These are phyloP conservation scores for Ceratothoa steindachneri DNA, from an alignment of 2,888 invertebrate genomes.

Conservation along the genomic window DNA sequence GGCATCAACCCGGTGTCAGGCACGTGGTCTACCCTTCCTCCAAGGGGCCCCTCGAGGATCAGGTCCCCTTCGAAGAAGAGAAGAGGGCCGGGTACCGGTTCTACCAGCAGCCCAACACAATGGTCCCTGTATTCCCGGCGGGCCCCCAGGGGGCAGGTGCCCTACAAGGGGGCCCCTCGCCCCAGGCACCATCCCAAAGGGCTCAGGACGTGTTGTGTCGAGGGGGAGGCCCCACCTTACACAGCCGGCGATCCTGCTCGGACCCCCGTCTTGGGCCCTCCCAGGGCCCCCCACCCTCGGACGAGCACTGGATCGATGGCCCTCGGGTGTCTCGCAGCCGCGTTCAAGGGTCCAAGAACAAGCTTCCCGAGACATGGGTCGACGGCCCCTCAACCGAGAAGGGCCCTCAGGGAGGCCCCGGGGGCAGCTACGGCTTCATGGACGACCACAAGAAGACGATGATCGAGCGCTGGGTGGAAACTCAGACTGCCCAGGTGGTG, in stretches of 20 bases:
- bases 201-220: neutral
- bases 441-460: conserved; percentile 87
- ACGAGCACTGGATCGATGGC: conserved; percentile 96
- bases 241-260: no score
- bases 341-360: conserved; percentile 67
- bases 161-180: conserved; percentile 21
- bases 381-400: conserved; percentile 67
- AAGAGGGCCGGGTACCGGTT: conserved; percentile 34
- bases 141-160: conserved; percentile 24
- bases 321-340: conserved; percentile 64
- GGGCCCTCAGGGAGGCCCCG: conserved; percentile 39
- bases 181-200: no score
- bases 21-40: conserved; percentile 25
- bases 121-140: conserved; percentile 17
- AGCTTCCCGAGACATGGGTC: conserved; percentile 77
- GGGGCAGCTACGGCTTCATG: conserved; percentile 77
- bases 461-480: conserved; percentile 90
- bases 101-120: conserved; percentile 37
- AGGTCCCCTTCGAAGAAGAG: conserved; percentile 23
- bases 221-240: no score
- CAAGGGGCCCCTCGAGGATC: neutral
- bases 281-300: conserved; percentile 52
- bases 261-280: no score
- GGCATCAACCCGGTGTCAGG: conserved; percentile 46
- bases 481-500: conserved; percentile 62